A percentile compares a stretch with the other conserved stretches of the same genome.
Conservation (phyloP, 2,113 vertebrate genomes). For the Puma concolor region DNA sequence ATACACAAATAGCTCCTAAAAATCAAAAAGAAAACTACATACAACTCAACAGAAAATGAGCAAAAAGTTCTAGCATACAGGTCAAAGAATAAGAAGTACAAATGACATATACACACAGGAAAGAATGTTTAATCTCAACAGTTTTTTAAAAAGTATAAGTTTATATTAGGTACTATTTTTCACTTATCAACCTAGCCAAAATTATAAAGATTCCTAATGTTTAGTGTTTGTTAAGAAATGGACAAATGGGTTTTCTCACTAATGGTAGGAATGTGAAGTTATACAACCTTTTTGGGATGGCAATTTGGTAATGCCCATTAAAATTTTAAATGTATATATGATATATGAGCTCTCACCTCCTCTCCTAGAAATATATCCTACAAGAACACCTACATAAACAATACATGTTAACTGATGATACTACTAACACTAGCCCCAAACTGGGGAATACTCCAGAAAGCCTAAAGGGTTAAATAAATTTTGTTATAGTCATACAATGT, state of each 20-base stretch:
- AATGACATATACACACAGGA: background rate
- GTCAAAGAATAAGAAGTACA: slow-evolving; percentile 42
- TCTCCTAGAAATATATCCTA: background rate
- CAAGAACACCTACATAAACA: background rate
- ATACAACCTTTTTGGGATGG: background rate
- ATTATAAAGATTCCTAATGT: background rate
- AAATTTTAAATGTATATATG: slow-evolving; percentile 15
- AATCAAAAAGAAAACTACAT: slow-evolving; percentile 7
- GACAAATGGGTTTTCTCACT: background rate
- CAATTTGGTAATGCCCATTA: background rate
- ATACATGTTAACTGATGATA: background rate
- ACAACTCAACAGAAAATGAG: background rate
- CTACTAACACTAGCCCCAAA: background rate
- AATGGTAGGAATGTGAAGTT: background rate
- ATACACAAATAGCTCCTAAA: slow-evolving; percentile 24
- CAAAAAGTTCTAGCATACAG: background rate
- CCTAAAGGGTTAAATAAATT: slow-evolving; percentile 3
- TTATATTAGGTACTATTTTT: background rate
- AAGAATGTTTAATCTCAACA: background rate
- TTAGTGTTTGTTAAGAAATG: background rate
- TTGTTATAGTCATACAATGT: background rate
- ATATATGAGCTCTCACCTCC: background rate
- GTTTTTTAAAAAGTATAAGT: background rate
- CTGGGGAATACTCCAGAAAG: background rate
- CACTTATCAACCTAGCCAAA: slow-evolving; percentile 17